Evolutionary conservation across 1,140 invertebrate genomes (phyloP).

Genomic region (Glossosoma conforme): DNA sequence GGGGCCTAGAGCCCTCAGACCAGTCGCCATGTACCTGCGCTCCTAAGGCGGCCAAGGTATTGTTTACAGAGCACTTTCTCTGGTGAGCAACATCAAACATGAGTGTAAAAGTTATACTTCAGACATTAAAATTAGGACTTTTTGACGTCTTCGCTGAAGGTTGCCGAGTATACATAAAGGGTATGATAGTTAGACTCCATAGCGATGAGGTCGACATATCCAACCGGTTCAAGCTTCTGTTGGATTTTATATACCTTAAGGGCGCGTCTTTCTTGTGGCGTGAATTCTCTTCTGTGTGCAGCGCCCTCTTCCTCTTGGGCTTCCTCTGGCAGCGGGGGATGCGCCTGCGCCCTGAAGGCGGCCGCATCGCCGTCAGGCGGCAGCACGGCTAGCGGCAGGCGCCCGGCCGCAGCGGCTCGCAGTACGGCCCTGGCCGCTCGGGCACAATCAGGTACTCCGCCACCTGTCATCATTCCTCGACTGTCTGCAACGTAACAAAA

Average conservation of each 20-base stretch:
- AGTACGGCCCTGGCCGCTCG: constrained; percentile 83
- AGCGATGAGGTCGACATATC: too few species aligned
- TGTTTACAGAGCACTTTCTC: too few species aligned
- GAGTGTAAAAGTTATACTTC: too few species aligned
- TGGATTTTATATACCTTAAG: constrained; percentile 43
- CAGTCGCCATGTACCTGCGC: too few species aligned
- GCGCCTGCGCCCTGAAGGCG: constrained; percentile 7
- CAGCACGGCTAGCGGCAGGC: constrained; percentile 76
- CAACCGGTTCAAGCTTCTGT: too few species aligned
- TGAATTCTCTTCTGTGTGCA: constrained; percentile 40
- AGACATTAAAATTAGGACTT: too few species aligned
- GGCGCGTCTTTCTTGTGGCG: constrained; percentile 51
- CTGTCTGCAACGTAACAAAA: constrained; percentile 59
- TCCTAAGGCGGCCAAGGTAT: too few species aligned
- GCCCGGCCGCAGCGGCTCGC: constrained; percentile 92
- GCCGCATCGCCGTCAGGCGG: constrained; percentile 62
- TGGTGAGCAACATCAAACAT: too few species aligned
- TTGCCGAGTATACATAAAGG: too few species aligned
- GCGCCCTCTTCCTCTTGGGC: constrained; percentile 40
- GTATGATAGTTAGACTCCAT: too few species aligned
- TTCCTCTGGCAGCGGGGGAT: constrained; percentile 58
- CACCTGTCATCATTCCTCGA: constrained; percentile 93
- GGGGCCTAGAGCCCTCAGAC: too few species aligned
- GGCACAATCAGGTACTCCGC: constrained; percentile 90
- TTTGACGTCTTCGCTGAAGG: too few species aligned